These are phyloP conservation scores for Pelobates cultripes DNA, from an alignment of 2,797 vertebrate species.

Conservation along the genomic window DNA sequence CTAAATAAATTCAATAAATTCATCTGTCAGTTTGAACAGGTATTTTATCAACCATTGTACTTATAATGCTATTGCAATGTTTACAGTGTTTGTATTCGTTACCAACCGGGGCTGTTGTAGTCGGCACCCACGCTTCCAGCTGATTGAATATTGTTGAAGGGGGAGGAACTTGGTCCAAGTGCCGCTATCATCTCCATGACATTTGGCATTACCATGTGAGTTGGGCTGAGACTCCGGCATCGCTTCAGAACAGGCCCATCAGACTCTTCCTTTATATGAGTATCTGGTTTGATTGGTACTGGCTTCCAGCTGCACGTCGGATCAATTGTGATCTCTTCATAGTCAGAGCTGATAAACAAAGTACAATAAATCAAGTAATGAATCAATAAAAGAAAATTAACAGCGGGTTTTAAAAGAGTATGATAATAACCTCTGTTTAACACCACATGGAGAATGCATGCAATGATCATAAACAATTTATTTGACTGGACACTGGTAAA, in stretches of 20 bases:
- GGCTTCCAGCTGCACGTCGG: slow-evolving; percentile 94
- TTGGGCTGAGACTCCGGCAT: slow-evolving; percentile 91
- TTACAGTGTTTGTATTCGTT: neutral
- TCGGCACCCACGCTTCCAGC: slow-evolving; percentile 74
- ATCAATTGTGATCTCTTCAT: slow-evolving; percentile 96
- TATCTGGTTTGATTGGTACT: slow-evolving; percentile 88
- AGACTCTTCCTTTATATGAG: slow-evolving; percentile 89
- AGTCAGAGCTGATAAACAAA: slow-evolving; percentile 78
- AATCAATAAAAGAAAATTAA: no score
- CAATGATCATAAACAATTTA: no score
- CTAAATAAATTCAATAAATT: neutral
- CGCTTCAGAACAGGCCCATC: slow-evolving; percentile 90
- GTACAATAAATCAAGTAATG: neutral
- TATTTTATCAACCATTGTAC: no score
- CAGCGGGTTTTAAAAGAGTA: no score
- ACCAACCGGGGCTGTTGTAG: slow-evolving; percentile 80
- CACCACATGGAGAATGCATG: no score
- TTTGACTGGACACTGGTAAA: no score
- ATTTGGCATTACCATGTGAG: slow-evolving; percentile 90
- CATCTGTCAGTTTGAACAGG: neutral
- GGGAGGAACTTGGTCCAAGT: slow-evolving; percentile 82
- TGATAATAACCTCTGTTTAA: no score
- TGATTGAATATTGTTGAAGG: slow-evolving; percentile 75
- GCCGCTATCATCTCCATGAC: slow-evolving; percentile 97
- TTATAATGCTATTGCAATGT: neutral